phyloP scores from a whole-genome alignment of 2,113 vertebrate species.

The Embiotoca jacksoni region DNA sequence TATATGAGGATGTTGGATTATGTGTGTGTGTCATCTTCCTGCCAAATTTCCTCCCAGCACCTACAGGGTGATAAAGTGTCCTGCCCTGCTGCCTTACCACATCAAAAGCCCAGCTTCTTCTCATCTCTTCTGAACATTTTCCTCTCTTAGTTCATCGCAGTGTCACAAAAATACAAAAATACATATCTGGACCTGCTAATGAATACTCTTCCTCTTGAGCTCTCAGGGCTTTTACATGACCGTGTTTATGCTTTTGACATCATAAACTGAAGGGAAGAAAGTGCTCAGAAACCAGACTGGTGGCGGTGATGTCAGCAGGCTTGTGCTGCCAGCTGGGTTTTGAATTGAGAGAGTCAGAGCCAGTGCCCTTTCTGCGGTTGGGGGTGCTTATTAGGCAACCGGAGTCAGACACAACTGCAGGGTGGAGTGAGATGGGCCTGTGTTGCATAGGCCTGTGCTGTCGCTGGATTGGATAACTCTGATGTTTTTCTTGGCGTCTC shows the following conservation, averaged over 20 bases:
- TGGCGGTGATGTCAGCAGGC: slow-evolving; percentile 69
- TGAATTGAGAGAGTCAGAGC: slow-evolving; percentile 45
- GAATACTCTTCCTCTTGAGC: slow-evolving; percentile 35
- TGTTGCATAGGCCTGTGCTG: slow-evolving; percentile 40
- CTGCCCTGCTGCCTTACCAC: slow-evolving; percentile 33
- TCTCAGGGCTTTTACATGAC: slow-evolving; percentile 16
- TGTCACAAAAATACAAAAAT: slow-evolving; percentile 31
- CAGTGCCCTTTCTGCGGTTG: slow-evolving; percentile 68
- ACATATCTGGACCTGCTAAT: slow-evolving; percentile 29
- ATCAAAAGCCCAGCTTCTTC: slow-evolving; percentile 42
- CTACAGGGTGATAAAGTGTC: slow-evolving; percentile 33
- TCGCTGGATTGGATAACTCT: slow-evolving; percentile 54
- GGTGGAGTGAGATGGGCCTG: slow-evolving; percentile 67
- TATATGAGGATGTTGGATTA: slow-evolving; percentile 8
- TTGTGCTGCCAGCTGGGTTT: slow-evolving; percentile 68
- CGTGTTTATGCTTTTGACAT: slow-evolving; percentile 48
- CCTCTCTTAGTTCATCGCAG: slow-evolving; percentile 19
- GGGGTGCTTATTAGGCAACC: slow-evolving; percentile 73
- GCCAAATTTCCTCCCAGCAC: slow-evolving; percentile 41
- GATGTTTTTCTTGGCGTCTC: slow-evolving; percentile 75
- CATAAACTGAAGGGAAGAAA: slow-evolving; percentile 33
- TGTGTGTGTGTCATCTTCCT: slow-evolving; percentile 64
- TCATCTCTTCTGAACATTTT: slow-evolving; percentile 21
- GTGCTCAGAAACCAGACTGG: slow-evolving; percentile 50
- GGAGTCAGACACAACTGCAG: slow-evolving; percentile 70